Evolutionary conservation across 2,797 vertebrate species (phyloP).

Genomic region (Lates japonicus): DNA sequence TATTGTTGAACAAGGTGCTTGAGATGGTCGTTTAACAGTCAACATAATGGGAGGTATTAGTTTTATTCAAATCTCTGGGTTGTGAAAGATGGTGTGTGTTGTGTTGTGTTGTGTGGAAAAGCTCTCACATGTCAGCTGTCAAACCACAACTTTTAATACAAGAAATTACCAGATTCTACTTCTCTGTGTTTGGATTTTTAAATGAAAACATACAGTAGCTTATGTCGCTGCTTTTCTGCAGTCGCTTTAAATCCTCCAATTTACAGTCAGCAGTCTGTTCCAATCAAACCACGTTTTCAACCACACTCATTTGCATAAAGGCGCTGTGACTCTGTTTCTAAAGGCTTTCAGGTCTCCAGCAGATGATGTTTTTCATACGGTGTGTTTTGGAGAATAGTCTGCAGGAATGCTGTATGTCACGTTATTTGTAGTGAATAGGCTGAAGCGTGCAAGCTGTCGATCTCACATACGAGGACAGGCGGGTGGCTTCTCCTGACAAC

Average conservation of each 20-base stretch:
- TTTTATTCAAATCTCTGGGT: not conserved
- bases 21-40: not conserved
- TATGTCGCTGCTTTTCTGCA: too few relatives aligned
- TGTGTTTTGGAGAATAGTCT: constrained; percentile 16
- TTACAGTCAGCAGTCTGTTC: constrained; percentile 15
- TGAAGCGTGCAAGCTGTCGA: constrained; percentile 64
- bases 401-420: constrained; percentile 39
- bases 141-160: not conserved
- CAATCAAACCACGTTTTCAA: constrained; percentile 39
- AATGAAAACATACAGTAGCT: too few relatives aligned
- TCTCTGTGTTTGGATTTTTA: too few relatives aligned
- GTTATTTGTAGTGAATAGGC: constrained; percentile 55
- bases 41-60: not conserved
- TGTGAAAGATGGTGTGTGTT: not conserved
- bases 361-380: not conserved
- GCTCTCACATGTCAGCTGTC: not conserved
- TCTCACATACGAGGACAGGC: constrained; percentile 72
- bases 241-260: constrained; percentile 18
- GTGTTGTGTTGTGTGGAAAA: not conserved
- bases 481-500: constrained; percentile 75
- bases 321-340: constrained; percentile 7
- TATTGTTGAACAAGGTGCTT: not conserved
- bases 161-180: not conserved
- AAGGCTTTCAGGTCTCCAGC: constrained; percentile 1
- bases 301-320: not conserved